Evolutionary conservation across 1,140 invertebrate species (phyloP), one percentile per base, ranked within the genome.

Genomic region (Drosophila oshimai): DNA sequence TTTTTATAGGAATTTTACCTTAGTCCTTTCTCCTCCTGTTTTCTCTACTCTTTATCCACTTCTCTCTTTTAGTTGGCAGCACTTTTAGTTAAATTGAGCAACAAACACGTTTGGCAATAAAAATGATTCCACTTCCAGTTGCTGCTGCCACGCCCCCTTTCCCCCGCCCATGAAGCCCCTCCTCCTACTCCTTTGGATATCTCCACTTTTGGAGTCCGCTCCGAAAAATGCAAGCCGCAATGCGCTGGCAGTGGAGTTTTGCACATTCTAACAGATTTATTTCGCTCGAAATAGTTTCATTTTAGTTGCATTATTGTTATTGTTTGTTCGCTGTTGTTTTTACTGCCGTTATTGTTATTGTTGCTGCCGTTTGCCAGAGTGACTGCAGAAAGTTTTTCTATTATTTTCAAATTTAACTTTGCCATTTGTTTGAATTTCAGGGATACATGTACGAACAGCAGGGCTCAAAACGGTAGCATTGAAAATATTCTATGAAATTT

Each of bases 321-420:
- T 86, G 80, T 86, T 87, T 65, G 47, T 34, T 74, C 37, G 55
- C 73, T 72, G 26, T 57, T 77, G 69, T 13, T 20, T 28, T 51
- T 50, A 54, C 41, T 51, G 24, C 39, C 57, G 15, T 33, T 76
- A 24, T 42, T 60, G 53, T 60, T 71, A 22, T 50, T 60, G 41
- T 41, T 58, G 57, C 46, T 81, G 67, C 42, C 29, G 57, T 36
- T 65, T 86, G 70, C 24, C 80, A 58, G 67, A 86, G 72, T 84
- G 61, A 86, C 67, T 80, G 80, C 74, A 53, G 57, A 86, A 87
- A 87, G 81, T 87, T 87, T 87, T 87, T 87, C 81, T 87, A 87
- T 87, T 87, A 87, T 87, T 87, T 87, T 87, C 81, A 87, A 87
- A 87, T 87, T 87, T 87, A 87, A 87, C 81, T 87, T 87, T 87